Conservation (phyloP, 2,797 vertebrate species). For the Poecilia wingei region DNA sequence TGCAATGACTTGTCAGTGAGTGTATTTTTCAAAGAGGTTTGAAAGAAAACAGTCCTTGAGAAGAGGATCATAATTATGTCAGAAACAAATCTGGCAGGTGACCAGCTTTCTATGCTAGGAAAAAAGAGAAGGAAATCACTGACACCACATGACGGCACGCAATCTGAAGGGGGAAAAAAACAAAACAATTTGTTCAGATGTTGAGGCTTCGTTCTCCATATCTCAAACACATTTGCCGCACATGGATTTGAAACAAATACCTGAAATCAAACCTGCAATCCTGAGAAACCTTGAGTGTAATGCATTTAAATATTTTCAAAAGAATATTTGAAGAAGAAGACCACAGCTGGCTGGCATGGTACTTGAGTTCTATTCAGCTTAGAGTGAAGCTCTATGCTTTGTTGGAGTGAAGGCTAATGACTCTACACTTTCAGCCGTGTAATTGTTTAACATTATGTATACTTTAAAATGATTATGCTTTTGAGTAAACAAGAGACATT, state of each 20-base stretch:
- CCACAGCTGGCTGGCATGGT: constrained; percentile 12
- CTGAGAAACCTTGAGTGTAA: constrained; percentile 14
- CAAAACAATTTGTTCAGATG: neutral
- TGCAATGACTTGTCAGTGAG: neutral
- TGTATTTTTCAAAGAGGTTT: neutral
- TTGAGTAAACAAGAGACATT: neutral
- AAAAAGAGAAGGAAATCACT: neutral
- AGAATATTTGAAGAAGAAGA: constrained; percentile 1
- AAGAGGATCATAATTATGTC: neutral
- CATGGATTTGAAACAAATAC: constrained; percentile 15
- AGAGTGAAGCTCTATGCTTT: no score
- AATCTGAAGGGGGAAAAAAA: neutral
- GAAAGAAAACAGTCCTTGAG: neutral
- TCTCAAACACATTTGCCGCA: constrained; percentile 21
- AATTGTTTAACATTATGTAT: neutral
- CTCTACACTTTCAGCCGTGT: neutral
- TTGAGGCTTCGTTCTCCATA: neutral
- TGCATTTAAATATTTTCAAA: neutral
- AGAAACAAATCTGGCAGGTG: neutral
- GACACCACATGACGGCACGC: neutral
- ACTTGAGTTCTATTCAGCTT: constrained; percentile 1
- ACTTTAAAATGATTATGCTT: neutral
- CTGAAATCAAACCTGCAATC: constrained; percentile 16
- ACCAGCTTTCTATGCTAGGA: neutral
- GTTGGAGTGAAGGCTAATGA: neutral